phyloP scores from a whole-genome alignment of 1,140 invertebrate species.

The Cherax quadricarinatus region DNA sequence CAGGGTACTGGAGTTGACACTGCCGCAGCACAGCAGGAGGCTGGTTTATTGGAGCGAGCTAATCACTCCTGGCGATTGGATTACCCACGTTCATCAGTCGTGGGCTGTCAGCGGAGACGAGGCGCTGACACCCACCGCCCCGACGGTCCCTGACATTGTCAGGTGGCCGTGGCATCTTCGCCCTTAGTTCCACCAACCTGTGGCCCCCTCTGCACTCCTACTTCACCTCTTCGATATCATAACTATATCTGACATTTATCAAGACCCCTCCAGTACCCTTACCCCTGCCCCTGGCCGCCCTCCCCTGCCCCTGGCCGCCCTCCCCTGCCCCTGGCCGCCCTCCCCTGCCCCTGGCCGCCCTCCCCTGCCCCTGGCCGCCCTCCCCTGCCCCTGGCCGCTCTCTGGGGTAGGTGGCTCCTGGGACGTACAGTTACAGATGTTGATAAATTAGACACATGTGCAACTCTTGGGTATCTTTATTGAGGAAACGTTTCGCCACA shows the following conservation, averaged over 20 bases:
- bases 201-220: background rate
- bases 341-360: background rate
- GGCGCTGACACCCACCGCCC: background rate
- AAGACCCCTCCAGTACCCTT: too few relatives aligned
- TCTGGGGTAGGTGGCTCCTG: background rate
- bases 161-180: background rate
- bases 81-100: constrained; percentile 36
- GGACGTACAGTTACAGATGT: background rate
- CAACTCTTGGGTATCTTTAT: too few relatives aligned
- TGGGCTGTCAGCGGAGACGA: background rate
- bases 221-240: background rate
- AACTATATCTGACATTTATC: constrained; percentile 18
- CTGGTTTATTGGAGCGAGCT: constrained; percentile 30
- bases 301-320: background rate
- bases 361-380: background rate
- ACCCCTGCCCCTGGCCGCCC: background rate
- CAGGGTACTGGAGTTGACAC: background rate
- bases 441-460: too few relatives aligned
- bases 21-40: constrained; percentile 1
- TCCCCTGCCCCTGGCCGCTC: background rate
- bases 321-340: background rate
- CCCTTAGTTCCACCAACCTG: background rate
- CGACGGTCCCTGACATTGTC: background rate
- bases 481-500: too few relatives aligned
- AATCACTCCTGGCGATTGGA: constrained; percentile 44